Evolutionary conservation across 23 tunicate genomes (phyloP).

Genomic region (Phallusia fumigata): DNA sequence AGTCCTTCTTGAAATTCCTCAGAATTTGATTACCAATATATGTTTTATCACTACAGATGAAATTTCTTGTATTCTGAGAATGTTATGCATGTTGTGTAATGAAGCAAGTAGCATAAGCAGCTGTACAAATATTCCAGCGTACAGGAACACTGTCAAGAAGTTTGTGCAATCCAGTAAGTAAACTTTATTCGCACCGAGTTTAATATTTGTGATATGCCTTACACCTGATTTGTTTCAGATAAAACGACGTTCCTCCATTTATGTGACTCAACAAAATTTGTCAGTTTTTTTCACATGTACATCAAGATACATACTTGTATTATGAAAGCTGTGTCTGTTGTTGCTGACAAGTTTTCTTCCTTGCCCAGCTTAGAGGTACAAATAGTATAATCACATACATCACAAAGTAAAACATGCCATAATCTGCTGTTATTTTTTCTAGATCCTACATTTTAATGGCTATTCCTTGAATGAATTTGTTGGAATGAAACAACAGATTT

Average conservation of each 20-base stretch:
- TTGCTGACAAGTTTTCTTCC: neutral
- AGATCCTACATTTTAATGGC: neutral
- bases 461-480: neutral
- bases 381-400: no score
- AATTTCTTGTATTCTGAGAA: neutral
- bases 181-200: no score
- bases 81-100: slow-evolving; percentile 3
- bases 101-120: neutral
- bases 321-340: neutral
- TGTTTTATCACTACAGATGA: no score
- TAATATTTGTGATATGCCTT: no score
- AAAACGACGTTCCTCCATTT: neutral
- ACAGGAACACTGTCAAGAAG: neutral
- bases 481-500: neutral
- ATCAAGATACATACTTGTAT: neutral
- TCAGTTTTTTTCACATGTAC: neutral
- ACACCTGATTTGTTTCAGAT: neutral
- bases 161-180: neutral
- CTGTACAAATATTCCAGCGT: neutral
- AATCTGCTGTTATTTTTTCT: no score
- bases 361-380: no score
- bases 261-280: neutral
- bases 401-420: no score
- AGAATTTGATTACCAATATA: no score
- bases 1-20: no score